A percentile compares a stretch with the other conserved stretches of the same genome.
phyloP scores from a whole-genome alignment of 2,113 vertebrate genomes.

The Dascyllus trimaculatus region DNA sequence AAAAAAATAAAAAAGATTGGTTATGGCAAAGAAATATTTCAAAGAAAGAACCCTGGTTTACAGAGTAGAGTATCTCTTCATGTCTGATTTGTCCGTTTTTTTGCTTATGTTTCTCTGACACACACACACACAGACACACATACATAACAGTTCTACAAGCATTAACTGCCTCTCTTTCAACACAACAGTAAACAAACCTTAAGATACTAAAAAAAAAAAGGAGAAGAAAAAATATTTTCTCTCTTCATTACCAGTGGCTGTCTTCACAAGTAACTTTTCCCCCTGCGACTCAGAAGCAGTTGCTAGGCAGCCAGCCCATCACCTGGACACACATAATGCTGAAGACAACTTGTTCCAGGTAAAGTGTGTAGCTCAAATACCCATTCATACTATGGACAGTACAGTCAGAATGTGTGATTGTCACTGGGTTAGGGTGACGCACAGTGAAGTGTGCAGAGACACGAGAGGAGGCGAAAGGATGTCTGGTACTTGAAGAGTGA shows the following conservation, averaged over 20 bases:
- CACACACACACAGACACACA: constrained; percentile 16
- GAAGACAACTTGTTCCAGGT: constrained; percentile 31
- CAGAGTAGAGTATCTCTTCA: constrained; percentile 24
- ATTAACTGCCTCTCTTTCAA: constrained; percentile 13
- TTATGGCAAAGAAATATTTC: constrained; percentile 42
- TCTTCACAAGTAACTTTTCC: constrained; percentile 30
- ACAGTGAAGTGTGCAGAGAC: constrained; percentile 45
- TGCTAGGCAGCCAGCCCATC: constrained; percentile 36
- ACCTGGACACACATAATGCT: constrained; percentile 15
- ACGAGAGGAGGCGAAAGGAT: constrained; percentile 16
- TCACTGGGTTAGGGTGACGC: constrained; percentile 59
- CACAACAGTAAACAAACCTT: constrained; percentile 52
- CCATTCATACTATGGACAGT: constrained; percentile 43
- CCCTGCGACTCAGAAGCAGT: constrained; percentile 14
- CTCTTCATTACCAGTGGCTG: constrained; percentile 24
- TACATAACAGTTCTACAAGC: background rate
- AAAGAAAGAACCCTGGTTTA: constrained; percentile 53
- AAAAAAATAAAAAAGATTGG: constrained; percentile 40
- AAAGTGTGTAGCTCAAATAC: constrained; percentile 40
- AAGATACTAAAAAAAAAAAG: constrained; percentile 24
- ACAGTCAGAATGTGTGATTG: constrained; percentile 73
- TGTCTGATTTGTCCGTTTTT: constrained; percentile 53
- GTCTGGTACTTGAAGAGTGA: constrained; percentile 21
- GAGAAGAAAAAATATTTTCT: background rate
- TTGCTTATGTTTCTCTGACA: constrained; percentile 35